Evolutionary conservation across 2,797 vertebrate species (phyloP), one percentile per base, ranked within the genome.

Genomic region (Semotilus atromaculatus): DNA sequence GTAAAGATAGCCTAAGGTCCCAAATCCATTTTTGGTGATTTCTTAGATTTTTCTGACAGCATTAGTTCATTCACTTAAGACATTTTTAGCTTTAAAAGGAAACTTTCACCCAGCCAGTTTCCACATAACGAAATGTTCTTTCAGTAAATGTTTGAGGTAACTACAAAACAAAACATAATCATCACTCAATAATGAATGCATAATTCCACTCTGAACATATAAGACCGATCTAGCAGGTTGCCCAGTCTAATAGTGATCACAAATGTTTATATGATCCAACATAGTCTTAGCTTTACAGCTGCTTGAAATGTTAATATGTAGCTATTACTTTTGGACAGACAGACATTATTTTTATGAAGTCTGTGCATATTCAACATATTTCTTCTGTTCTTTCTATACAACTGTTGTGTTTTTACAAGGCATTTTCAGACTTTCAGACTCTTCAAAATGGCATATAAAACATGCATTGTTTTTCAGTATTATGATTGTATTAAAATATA

Each of bases 11-110:
- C n/a, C n/a, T n/a, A 55, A 60, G 68, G n/a, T 81, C 8, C 8
- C 51, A 81, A 21, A 29, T 72, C 53, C 45, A 62, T 72, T 19
- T 71, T 81, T 58, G 67, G 67, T 21, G 2, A 70, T 40, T 71
- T 70, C 23, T 67, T 81, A 1, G 14, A 53, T 5, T n/a, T 29
- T 40, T 70, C 43, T 80, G 48, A n/a, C 36, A 34, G 36, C 16
- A 34, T 58, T 21, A 43, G 23, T 8, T 16, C 51, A 38, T 40
- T 26, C 1, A 0, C 8, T 81, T 2, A 9, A 58, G 1, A 29
- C 18, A 55, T n/a, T 81, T 81, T 55, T 55, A 81, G 48, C 64
- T 80, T 55, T 40, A 26, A 66, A 70, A 53, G 45, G 79, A 80
- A 70, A 80, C 29, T 51, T 45, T 80, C 18, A 34, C 40, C 23